These are phyloP conservation scores for Sceliomorpha sp. DNA, from an alignment of 2,888 invertebrate species.

Conservation along the genomic window DNA sequence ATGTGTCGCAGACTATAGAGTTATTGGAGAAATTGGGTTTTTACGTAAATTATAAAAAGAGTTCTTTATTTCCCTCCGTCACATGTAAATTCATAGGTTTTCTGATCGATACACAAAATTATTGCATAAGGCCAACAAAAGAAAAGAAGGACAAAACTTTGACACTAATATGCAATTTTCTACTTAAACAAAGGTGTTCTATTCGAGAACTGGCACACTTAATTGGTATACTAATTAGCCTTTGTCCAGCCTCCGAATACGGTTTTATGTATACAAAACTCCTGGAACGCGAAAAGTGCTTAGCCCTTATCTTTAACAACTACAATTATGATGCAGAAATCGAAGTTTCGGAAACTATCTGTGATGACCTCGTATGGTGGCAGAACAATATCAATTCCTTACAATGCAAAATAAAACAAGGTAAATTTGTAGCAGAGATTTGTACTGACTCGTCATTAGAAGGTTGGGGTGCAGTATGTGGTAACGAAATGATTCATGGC, in stretches of 20 bases:
- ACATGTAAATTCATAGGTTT: too few species aligned
- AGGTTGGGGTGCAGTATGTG: conserved; percentile 31
- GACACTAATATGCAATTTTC: too few species aligned
- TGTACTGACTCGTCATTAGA: conserved; percentile 32
- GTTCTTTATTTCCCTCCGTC: too few species aligned
- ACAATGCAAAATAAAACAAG: conserved; percentile 2
- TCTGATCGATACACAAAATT: too few species aligned
- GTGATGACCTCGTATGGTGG: conserved; percentile 25
- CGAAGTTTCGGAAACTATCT: conserved; percentile 1
- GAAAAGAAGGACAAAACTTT: too few species aligned
- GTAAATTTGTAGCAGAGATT: conserved; percentile 13
- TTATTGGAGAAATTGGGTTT: too few species aligned
- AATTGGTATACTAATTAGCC: conserved; percentile 23
- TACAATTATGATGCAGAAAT: conserved; percentile 28
- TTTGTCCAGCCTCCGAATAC: conserved; percentile 26
- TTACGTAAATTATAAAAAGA: too few species aligned
- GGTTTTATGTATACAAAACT: conserved; percentile 26
- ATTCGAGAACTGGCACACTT: conserved; percentile 27
- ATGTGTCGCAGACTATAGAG: too few species aligned
- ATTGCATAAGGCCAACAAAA: too few species aligned
- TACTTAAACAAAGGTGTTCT: neutral
- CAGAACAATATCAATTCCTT: conserved; percentile 5
- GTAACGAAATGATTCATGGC: conserved; percentile 15
- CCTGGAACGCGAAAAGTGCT: conserved; percentile 32
- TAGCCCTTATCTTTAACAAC: conserved; percentile 13